Evolutionary conservation across 2,797 vertebrate species (phyloP).

Genomic region (Ammospiza maritima): DNA sequence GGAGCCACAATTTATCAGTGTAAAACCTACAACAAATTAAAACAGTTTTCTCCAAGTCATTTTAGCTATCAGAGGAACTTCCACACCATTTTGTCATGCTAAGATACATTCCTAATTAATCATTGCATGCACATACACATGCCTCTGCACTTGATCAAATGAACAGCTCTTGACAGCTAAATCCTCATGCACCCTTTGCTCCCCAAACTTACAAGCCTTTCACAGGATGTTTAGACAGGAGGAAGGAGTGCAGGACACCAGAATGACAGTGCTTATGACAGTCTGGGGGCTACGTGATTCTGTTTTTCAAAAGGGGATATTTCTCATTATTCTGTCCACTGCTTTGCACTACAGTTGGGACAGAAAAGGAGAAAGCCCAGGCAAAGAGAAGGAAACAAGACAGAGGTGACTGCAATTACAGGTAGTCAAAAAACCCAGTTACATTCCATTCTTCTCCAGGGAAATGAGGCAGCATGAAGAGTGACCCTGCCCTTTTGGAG

Average conservation of each 20-base stretch:
- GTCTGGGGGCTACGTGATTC: neutral
- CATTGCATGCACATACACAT: neutral
- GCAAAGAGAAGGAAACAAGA: neutral
- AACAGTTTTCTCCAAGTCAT: neutral
- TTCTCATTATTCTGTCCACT: neutral
- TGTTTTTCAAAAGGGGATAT: neutral
- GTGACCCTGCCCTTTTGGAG: neutral
- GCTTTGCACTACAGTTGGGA: neutral
- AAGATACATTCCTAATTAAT: neutral
- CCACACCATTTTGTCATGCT: neutral
- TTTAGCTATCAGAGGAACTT: neutral
- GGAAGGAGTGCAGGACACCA: neutral
- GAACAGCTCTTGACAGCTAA: neutral
- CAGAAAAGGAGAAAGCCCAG: neutral
- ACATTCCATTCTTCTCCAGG: neutral
- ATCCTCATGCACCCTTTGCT: neutral
- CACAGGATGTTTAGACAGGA: neutral
- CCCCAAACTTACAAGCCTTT: neutral
- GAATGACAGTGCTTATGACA: neutral
- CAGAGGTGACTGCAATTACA: neutral
- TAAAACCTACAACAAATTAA: neutral
- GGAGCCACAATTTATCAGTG: neutral
- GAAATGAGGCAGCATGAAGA: neutral
- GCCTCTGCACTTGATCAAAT: neutral
- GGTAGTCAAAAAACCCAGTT: neutral